phyloP scores from a whole-genome alignment of 2,797 vertebrate genomes.

The Acridotheres tristis region DNA sequence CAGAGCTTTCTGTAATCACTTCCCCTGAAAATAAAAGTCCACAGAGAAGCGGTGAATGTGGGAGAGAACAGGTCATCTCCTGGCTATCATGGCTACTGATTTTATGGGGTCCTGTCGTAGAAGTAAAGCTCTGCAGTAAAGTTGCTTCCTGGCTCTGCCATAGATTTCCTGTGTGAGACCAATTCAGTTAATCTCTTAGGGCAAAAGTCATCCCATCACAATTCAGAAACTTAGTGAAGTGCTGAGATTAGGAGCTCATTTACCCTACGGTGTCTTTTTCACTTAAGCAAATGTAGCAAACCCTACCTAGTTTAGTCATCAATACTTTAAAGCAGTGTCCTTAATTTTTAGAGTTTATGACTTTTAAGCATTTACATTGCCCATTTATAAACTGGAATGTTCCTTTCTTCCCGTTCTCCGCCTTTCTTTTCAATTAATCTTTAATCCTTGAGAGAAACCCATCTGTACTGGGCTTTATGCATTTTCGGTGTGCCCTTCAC shows the following conservation, averaged over 20 bases:
- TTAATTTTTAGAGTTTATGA: not conserved
- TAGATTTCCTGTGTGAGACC: constrained; percentile 56
- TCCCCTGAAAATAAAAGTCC: constrained; percentile 49
- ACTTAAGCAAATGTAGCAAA: not conserved
- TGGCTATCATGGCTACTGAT: constrained; percentile 53
- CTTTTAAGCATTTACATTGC: not conserved
- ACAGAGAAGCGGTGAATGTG: not conserved
- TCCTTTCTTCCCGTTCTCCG: not conserved
- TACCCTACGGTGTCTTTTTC: not conserved
- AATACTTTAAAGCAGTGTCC: not conserved
- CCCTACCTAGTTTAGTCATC: not conserved
- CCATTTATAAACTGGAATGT: not conserved
- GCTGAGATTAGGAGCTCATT: not conserved
- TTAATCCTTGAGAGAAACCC: not conserved
- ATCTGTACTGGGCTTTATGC: not conserved
- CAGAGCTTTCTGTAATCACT: constrained; percentile 31
- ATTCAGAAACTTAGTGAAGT: constrained; percentile 8
- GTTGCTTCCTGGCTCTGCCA: constrained; percentile 61
- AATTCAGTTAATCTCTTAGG: constrained; percentile 58
- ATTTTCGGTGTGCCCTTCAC: not conserved
- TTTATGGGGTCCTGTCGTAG: constrained; percentile 48
- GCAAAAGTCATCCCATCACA: constrained; percentile 60
- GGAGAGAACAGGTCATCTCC: constrained; percentile 46
- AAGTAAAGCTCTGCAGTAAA: constrained; percentile 57
- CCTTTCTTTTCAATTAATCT: not conserved